Conservation (phyloP, 2,888 invertebrate genomes). For the Plagiodera versicolora region DNA sequence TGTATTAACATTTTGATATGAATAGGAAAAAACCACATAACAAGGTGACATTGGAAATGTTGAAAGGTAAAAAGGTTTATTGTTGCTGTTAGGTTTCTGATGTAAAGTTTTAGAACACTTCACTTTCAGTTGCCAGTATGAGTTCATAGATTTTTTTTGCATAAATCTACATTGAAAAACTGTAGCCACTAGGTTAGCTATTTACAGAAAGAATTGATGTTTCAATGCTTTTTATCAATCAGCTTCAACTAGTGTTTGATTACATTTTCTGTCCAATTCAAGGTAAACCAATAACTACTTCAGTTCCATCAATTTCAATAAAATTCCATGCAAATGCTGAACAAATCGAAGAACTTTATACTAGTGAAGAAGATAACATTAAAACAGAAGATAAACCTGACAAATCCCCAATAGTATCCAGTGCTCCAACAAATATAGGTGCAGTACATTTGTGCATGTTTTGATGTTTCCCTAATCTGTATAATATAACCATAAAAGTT, state of each 20-base stretch:
- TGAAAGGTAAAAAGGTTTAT: conserved; percentile 53
- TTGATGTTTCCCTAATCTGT: no score
- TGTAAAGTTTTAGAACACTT: not conserved
- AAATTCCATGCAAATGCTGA: conserved; percentile 78
- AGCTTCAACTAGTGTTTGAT: no score
- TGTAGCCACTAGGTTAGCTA: no score
- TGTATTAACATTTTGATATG: conserved; percentile 27
- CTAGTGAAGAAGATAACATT: conserved; percentile 60
- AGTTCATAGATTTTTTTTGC: not conserved
- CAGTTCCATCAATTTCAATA: conserved; percentile 61
- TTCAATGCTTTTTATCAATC: no score
- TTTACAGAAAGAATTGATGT: no score
- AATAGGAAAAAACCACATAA: conserved; percentile 47
- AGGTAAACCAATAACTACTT: conserved; percentile 55
- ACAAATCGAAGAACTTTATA: conserved; percentile 70
- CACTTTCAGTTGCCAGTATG: not conserved
- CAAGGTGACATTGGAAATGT: conserved; percentile 53
- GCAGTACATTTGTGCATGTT: no score
- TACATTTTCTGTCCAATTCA: conserved; percentile 16
- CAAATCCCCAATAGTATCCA: conserved; percentile 20
- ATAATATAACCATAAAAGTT: no score
- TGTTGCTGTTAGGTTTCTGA: conserved; percentile 18
- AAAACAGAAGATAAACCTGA: conserved; percentile 24
- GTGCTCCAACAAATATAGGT: conserved; percentile 21
- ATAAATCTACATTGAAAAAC: no score